These are phyloP conservation scores for Sisor rabdophorus DNA, from an alignment of 2,113 vertebrate genomes.

Conservation along the genomic window DNA sequence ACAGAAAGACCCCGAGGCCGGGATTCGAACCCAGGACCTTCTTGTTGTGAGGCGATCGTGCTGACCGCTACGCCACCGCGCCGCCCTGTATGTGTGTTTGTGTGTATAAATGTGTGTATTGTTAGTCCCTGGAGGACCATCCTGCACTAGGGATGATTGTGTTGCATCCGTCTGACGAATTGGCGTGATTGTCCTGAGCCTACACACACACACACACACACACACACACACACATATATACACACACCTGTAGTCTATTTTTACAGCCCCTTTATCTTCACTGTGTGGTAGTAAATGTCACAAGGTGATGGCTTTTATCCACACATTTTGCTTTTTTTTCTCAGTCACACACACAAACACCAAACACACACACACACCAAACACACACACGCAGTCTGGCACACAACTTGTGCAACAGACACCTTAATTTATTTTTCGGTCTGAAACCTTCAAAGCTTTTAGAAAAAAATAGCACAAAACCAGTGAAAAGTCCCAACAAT, in stretches of 20 bases:
- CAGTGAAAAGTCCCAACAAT: not conserved
- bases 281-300: constrained; percentile 21
- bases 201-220: not conserved
- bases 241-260: constrained; percentile 34
- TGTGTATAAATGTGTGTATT: not conserved
- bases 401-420: not conserved
- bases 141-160: not conserved
- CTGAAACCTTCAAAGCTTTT: not conserved
- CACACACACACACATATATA: constrained; percentile 2
- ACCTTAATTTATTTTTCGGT: not conserved
- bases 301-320: constrained; percentile 6
- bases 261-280: constrained; percentile 25
- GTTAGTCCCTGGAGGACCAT: not conserved
- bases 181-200: not conserved
- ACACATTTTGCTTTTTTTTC: not conserved
- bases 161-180: not conserved
- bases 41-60: not conserved
- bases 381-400: not conserved
- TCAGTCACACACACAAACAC: not conserved
- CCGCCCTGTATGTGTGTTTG: too few relatives aligned
- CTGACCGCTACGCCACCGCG: too few relatives aligned
- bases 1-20: too few relatives aligned
- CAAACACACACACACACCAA: too few relatives aligned
- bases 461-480: not conserved
- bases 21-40: too few relatives aligned